Base-by-base conservation (phyloP, 2,888 invertebrate species). In the Eupithecia inturbata region DNA sequence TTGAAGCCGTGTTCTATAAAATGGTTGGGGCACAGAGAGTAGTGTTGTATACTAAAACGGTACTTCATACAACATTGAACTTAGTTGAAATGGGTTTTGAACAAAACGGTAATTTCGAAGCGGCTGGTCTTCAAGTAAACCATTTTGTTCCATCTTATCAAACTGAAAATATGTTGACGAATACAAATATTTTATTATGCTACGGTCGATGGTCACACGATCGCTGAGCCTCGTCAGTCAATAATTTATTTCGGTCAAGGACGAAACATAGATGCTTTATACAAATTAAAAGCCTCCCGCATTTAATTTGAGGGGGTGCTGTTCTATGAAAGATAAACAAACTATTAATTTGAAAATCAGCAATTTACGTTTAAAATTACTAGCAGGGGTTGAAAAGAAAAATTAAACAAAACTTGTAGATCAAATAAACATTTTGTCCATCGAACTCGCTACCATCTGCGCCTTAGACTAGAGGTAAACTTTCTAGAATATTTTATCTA, bases 181-280 rank as follows among this genome's bases (percentile, higher is more conserved):
- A n/a, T 53, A 53, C 22, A 53, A 53, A 53, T 53, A 53, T 53
- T 22, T 10, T 22, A 22, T 22, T 0, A 0, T 57, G 1, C 57
- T 22, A 3, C 12, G 5, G 1, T 26, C 57, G 57, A 57, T 26
- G 22, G 57, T 57, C 57, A 26, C 26, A 12, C 57, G 26, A 53
- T 10, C 49, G 10, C n/a, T 0, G 10, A 12, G 57, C 57, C 26
- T 57, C 14, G 26, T 12, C 6, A 19, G 16, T 19, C n/a, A 1
- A 22, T 45, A 49, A 2, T 22, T 57, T 57, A 57, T 57, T 57
- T 57, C 26, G 57, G 57, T 57, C 57, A 57, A 57, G 57, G 57
- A 26, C 57, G 22, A n/a, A 57, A 57, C 26, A 26, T 57, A 12
- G 57, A 57, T 26, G 57, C 26, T 12, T 53, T 9, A 53, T 10